Percentiles rank a stretch among this genome's conserved stretches.
Conservation (phyloP, 92 coral and sea anemone species). For the Porites rus region DNA sequence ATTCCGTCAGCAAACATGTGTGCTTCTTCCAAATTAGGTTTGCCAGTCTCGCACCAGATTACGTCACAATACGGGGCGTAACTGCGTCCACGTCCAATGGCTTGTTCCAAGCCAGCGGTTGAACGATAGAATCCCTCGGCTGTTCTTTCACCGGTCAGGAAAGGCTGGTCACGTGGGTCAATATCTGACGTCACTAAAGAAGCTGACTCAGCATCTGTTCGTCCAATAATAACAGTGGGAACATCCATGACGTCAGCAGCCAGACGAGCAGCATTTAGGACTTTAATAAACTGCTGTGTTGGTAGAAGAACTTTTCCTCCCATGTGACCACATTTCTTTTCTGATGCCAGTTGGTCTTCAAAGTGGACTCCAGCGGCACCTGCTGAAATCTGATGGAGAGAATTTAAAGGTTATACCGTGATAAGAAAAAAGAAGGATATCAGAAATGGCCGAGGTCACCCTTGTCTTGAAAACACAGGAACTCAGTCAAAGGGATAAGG, state of each 20-base stretch:
- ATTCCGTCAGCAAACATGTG: constrained; percentile 89
- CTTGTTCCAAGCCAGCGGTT: constrained; percentile 90
- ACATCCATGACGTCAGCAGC: constrained; percentile 93
- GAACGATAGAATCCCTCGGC: constrained; percentile 95
- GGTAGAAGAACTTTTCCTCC: constrained; percentile 98
- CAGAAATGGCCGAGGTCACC: no score
- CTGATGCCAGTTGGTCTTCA: constrained; percentile 99
- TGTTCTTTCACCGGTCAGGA: constrained; percentile 95
- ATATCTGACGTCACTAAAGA: constrained; percentile 94
- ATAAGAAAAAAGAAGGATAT: neutral
- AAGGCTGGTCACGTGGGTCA: constrained; percentile 93
- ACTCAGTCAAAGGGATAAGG: neutral
- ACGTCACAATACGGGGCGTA: constrained; percentile 98
- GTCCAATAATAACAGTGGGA: constrained; percentile 92
- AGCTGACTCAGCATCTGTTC: constrained; percentile 98
- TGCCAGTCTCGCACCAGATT: constrained; percentile 96
- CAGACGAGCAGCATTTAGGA: constrained; percentile 95
- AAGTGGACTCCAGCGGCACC: constrained; percentile 97
- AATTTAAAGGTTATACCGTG: neutral
- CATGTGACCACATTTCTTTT: constrained; percentile 99
- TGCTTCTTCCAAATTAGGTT: constrained; percentile 94
- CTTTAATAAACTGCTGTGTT: constrained; percentile 93
- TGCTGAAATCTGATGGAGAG: constrained; percentile 76
- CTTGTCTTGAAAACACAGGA: neutral
- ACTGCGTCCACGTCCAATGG: constrained; percentile 90